Base-by-base conservation (phyloP, 2,113 vertebrate species). In the Perognathus longimembris region DNA sequence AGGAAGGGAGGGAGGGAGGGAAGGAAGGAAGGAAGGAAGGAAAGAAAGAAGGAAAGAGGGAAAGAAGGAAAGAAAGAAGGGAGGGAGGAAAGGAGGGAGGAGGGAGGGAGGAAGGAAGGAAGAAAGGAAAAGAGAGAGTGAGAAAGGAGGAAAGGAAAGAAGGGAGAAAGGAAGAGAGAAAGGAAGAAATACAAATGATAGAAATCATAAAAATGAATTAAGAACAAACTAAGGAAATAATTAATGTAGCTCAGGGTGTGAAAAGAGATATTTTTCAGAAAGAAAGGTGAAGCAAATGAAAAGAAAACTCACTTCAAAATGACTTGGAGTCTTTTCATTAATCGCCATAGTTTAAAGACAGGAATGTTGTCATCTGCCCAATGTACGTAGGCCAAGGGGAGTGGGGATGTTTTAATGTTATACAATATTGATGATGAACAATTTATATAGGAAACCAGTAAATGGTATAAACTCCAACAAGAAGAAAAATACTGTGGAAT, bases 401-500 rank as follows among this genome's bases (percentile, higher is more conserved):
- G 4, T 63, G 9, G 73, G 14, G 26, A 79, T 22, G 70, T 93
- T 84, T 28, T 9, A 30, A 75, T 66, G 30, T 73, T 63, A 76
- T 59, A 28, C 76, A 77, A 76, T 93, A 88, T 69, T 14, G 32
- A 76, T 71, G 28, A 21, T 59, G 42, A 82, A 70, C 79, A 75
- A 92, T 71, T 93, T 85, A 75, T 32, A 76, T 36, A 57, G 61
- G 30, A 85, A 84, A 91, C 85, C 61, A 80, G 34, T 94, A 89
- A 64, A 11, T 71, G 0, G 7, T 70, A 9, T 89, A 42, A 78
- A 70, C 59, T 42, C 84, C 14, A 36, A 86, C 21, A 61, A 70
- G 38, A 81, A 71, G 36, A 28, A 83, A 86, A 11, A 14, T 89
- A 45, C n/a, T 57, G 36, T 57, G 38, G n/a, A 14, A 57, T 88